These are phyloP conservation scores for Centroberyx gerrardi DNA, from an alignment of 2,797 vertebrate genomes.

Conservation along the genomic window DNA sequence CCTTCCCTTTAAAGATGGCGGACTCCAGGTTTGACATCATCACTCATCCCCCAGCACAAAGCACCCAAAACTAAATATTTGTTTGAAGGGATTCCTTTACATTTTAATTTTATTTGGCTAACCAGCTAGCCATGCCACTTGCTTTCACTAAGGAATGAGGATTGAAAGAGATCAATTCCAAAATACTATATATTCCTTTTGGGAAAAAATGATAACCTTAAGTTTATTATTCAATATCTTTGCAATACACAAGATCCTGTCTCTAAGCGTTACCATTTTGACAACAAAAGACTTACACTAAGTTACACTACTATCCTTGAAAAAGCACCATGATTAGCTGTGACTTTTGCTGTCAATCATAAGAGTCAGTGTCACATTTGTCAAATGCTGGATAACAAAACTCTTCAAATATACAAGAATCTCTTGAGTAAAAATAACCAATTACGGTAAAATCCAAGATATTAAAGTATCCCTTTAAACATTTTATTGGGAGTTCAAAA, in stretches of 20 bases:
- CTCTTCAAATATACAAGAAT: neutral
- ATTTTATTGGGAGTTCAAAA: constrained; percentile 3
- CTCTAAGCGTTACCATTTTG: no score
- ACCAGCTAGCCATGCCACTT: neutral
- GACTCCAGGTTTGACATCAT: constrained; percentile 17
- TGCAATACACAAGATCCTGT: neutral
- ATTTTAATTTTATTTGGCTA: neutral
- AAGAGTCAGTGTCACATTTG: neutral
- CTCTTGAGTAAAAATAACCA: neutral
- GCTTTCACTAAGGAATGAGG: neutral
- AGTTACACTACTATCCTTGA: no score
- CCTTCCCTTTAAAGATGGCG: constrained; percentile 61
- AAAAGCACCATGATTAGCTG: no score
- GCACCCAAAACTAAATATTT: constrained; percentile 39
- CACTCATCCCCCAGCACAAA: constrained; percentile 28
- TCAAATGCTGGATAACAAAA: neutral
- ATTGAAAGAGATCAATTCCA: no score
- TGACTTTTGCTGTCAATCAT: no score
- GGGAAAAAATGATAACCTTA: no score
- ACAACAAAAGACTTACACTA: no score
- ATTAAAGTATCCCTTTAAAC: constrained; percentile 70
- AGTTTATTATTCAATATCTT: no score
- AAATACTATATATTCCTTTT: no score
- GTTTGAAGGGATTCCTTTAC: constrained; percentile 70
- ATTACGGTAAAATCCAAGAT: neutral